These are phyloP conservation scores for Dendrolimus kikuchii DNA, from an alignment of 1,140 invertebrate species.

Conservation along the genomic window DNA sequence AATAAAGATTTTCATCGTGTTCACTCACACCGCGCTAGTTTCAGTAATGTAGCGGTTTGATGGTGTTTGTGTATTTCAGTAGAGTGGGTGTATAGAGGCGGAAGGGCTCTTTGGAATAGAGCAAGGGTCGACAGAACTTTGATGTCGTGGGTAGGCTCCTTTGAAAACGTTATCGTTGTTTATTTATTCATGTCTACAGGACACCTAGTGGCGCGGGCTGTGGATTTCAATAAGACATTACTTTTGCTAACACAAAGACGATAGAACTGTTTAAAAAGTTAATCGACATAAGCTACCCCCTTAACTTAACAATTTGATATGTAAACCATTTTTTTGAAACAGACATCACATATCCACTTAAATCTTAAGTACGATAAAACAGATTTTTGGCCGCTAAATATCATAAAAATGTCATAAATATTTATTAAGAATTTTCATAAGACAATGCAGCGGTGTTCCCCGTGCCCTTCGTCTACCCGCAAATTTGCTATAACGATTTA, in stretches of 20 bases:
- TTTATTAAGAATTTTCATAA: constrained; percentile 42
- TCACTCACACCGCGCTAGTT: constrained; percentile 60
- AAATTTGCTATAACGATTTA: constrained; percentile 46
- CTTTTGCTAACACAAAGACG: no score
- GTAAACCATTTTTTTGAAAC: no score
- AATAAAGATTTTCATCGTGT: constrained; percentile 73
- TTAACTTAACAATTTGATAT: no score
- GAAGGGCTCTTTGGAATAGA: constrained; percentile 44
- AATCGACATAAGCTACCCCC: no score
- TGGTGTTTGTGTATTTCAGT: constrained; percentile 34
- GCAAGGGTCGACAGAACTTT: constrained; percentile 48
- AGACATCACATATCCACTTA: no score
- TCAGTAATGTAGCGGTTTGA: constrained; percentile 44
- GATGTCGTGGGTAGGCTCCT: constrained; percentile 27
- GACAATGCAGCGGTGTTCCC: constrained; percentile 28
- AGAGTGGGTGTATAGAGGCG: constrained; percentile 34
- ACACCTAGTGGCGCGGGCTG: no score
- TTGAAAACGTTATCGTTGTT: constrained; percentile 25
- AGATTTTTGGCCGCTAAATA: background rate
- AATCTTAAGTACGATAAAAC: no score
- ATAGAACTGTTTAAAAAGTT: no score
- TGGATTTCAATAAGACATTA: no score
- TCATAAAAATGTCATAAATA: background rate
- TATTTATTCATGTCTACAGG: constrained; percentile 20
- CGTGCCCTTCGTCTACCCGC: constrained; percentile 21